phyloP scores from a whole-genome alignment of 1,140 invertebrate genomes.

The Gonatopus flavifemur region DNA sequence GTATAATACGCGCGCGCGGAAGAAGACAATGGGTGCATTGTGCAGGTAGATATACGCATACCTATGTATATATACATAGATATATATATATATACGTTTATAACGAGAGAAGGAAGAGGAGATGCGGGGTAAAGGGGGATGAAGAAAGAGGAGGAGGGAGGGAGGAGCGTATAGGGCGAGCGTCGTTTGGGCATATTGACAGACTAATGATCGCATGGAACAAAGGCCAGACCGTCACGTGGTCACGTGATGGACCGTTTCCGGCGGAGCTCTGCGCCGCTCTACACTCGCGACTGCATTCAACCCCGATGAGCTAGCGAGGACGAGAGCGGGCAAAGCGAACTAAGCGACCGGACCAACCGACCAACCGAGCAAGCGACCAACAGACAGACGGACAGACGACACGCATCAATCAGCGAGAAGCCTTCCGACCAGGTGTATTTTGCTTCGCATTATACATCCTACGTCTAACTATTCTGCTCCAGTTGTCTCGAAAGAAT shows the following conservation, averaged over 20 bases:
- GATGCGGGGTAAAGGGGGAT: not conserved
- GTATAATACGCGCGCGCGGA: slow-evolving; percentile 51
- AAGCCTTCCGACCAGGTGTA: slow-evolving; percentile 30
- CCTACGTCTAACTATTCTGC: too few relatives aligned
- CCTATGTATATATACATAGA: slow-evolving; percentile 14
- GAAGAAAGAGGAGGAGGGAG: slow-evolving; percentile 7
- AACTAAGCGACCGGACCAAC: slow-evolving; percentile 14
- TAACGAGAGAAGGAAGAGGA: too few relatives aligned
- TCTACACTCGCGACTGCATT: slow-evolving; percentile 40
- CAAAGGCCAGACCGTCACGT: slow-evolving; percentile 56
- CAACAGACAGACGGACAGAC: slow-evolving; percentile 30
- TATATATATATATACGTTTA: not conserved
- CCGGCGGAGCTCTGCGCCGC: slow-evolving; percentile 43
- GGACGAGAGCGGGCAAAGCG: not conserved
- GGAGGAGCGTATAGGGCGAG: slow-evolving; percentile 37
- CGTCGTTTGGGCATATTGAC: slow-evolving; percentile 58
- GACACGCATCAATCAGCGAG: slow-evolving; percentile 49
- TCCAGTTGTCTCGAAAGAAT: too few relatives aligned
- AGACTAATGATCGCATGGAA: slow-evolving; percentile 57
- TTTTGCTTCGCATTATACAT: too few relatives aligned
- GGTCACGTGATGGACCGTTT: slow-evolving; percentile 56
- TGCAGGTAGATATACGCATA: slow-evolving; percentile 49
- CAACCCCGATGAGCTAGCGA: slow-evolving; percentile 21
- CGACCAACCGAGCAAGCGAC: slow-evolving; percentile 26
- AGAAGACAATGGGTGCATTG: slow-evolving; percentile 57